Evolutionary conservation across 2,888 invertebrate species (phyloP).

Genomic region (Hesperia comma): DNA sequence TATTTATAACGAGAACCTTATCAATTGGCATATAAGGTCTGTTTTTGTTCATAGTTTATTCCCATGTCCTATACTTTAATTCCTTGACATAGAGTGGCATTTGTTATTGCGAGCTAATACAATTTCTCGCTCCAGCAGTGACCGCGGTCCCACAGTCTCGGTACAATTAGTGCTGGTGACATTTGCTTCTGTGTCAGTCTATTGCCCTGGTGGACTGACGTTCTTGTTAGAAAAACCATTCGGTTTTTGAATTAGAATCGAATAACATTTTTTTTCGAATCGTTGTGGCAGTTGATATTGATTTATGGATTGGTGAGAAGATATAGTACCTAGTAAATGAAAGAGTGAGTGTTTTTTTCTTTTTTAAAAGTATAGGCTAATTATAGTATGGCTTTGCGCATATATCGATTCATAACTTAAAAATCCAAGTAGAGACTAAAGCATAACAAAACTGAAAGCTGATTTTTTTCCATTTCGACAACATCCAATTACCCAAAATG

Average conservation of each 20-base stretch:
- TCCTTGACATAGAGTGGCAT: conserved; percentile 31
- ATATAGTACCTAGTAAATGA: no score
- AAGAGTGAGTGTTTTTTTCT: no score
- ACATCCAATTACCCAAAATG: no score
- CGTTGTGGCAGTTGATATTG: no score
- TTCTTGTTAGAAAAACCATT: conserved; percentile 15
- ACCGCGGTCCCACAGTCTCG: conserved; percentile 73
- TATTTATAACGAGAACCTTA: background rate
- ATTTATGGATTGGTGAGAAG: no score
- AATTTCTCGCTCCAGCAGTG: conserved; percentile 75
- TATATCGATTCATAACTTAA: no score
- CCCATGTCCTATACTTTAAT: conserved; percentile 26
- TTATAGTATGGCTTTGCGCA: no score
- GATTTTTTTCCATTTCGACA: no score
- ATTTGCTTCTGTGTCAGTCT: conserved; percentile 72
- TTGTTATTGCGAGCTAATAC: conserved; percentile 69
- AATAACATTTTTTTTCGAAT: background rate
- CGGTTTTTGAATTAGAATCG: background rate
- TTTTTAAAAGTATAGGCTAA: no score
- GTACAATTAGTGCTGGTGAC: conserved; percentile 74
- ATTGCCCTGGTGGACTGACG: conserved; percentile 32
- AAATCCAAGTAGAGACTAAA: no score
- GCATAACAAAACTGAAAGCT: no score
- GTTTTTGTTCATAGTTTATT: background rate
- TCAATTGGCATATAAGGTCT: background rate